Percentiles rank a stretch among this genome's conserved stretches.
phyloP scores from a whole-genome alignment of 1,140 invertebrate genomes.

The Hylaeus volcanicus region DNA sequence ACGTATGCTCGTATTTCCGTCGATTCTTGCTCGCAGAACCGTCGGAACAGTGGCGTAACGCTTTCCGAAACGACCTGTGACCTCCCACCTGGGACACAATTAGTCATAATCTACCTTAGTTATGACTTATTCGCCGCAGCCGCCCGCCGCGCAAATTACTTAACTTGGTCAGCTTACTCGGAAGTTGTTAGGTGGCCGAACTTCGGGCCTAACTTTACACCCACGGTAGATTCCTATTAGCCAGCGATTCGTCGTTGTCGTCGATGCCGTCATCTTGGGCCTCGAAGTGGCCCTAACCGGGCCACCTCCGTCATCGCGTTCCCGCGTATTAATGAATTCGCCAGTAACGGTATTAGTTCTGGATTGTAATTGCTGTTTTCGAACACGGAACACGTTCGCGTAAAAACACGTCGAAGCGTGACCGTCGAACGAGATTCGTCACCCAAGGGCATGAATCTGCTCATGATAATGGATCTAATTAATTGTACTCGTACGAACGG shows the following conservation, averaged over 20 bases:
- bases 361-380: neutral
- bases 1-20: conserved; percentile 9
- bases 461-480: conserved; percentile 10
- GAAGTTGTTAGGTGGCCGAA: conserved; percentile 70
- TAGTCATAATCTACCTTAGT: conserved; percentile 80
- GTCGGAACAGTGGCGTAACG: conserved; percentile 1
- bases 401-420: neutral
- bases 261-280: conserved; percentile 41
- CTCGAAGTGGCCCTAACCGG: conserved; percentile 8
- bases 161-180: conserved; percentile 77
- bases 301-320: neutral
- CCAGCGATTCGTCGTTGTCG: conserved; percentile 50
- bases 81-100: conserved; percentile 74
- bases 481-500: conserved; percentile 6
- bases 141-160: conserved; percentile 76
- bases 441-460: neutral
- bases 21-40: neutral
- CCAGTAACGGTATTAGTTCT: neutral
- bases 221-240: conserved; percentile 74
- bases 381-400: neutral
- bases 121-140: conserved; percentile 78
- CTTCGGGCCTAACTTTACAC: conserved; percentile 69
- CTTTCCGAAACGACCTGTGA: conserved; percentile 58
- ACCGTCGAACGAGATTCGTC: neutral
- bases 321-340: too few species aligned